Evolutionary conservation across 2,113 vertebrate genomes (phyloP), one percentile per base, ranked within the genome.

Genomic region (Garra rufa): DNA sequence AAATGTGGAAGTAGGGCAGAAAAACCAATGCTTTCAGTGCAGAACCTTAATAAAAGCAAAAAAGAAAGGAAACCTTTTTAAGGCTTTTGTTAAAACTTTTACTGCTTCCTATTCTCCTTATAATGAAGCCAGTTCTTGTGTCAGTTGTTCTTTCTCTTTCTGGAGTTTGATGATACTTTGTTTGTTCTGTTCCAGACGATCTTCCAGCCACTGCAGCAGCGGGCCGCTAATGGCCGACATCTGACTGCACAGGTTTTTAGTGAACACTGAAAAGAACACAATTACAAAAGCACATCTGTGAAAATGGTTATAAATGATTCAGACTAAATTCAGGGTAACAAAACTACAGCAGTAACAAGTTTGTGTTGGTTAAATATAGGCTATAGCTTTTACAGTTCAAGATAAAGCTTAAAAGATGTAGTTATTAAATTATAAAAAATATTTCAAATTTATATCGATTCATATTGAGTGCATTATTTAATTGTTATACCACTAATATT

Each of bases 221-320:
- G 98, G 98, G 1, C 98, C 98, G 1, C 97, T 99, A 87, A 99
- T 96, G 43, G 97, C 98, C 0, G 98, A 98, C 98, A 99, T 99
- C 92, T 99, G 98, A 88, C 97, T 98, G 93, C 98, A 99, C 74
- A 99, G 95, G 90, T 99, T 99, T 94, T 99, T 99, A 8, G 98
- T 99, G 93, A 99, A 99, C 84, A 96, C 95, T 65, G 70, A 70
- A 1, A 82, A 87, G 41, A 1, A 9, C 1, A 69, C 19, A 57
- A 61, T 15, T n/a, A 69, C 63, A 70, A 19, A 52, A 30, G 76
- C 19, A 46, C 21, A 70, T 10, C 34, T 10, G 48, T 67, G 9
- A 19, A 65, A 15, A 34, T 17, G 1, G 26, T 30, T 30, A 13
- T 63, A 28, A 61, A 61, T n/a, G n/a, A n/a, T n/a, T n/a, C n/a